Conservation (phyloP, 2,113 vertebrate species). For the Cairina moschata region DNA sequence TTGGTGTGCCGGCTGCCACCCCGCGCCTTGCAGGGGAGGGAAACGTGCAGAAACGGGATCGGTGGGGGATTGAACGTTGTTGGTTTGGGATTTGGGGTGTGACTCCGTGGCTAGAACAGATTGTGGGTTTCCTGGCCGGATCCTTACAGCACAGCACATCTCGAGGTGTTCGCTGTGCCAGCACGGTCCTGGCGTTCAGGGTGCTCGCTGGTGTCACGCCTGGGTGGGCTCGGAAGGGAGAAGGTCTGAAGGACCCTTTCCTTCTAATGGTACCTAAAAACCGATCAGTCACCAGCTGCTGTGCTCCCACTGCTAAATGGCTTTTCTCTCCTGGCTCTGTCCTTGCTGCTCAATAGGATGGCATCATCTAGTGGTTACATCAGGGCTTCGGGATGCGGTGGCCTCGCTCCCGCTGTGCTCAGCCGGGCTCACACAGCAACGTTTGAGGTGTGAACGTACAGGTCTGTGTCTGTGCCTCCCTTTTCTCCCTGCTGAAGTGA, state of each 20-base stretch:
- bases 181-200: background rate
- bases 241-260: background rate
- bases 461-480: fast-evolving
- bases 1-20: background rate
- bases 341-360: background rate
- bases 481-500: background rate
- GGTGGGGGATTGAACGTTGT: background rate
- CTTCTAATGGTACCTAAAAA: fast-evolving
- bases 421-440: fast-evolving
- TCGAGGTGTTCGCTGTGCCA: background rate
- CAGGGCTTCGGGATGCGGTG: background rate
- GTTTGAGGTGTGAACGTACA: fast-evolving
- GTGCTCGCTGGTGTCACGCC: background rate
- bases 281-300: fast-evolving
- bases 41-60: background rate
- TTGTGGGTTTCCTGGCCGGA: background rate
- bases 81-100: background rate
- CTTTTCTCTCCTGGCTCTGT: background rate
- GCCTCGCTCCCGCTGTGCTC: background rate
- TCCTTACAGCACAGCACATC: background rate
- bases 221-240: background rate
- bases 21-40: background rate
- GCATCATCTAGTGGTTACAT: background rate
- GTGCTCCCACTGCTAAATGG: background rate
- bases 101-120: background rate